phyloP scores from a whole-genome alignment of 2,113 vertebrate species.

The Sphaerodactylus townsendi region DNA sequence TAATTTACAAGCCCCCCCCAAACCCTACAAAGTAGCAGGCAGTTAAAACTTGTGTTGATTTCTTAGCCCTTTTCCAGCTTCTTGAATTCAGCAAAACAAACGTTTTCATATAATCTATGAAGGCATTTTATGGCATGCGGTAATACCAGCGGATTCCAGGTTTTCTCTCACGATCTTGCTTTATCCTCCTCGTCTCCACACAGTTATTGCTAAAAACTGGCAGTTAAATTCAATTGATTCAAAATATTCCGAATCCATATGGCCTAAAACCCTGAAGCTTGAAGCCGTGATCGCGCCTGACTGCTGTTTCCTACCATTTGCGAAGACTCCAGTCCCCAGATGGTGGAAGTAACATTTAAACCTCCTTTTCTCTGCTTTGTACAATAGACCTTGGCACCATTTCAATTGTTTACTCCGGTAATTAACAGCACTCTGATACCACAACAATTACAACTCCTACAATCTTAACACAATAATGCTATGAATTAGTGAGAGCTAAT shows the following conservation, averaged over 20 bases:
- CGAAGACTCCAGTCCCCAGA: conserved; percentile 95
- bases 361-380: conserved; percentile 89
- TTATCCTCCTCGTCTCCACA: conserved; percentile 72
- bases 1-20: background rate
- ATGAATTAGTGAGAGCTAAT: conserved; percentile 96
- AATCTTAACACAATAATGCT: conserved; percentile 87
- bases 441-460: conserved; percentile 95
- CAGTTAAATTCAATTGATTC: conserved; percentile 85
- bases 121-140: conserved; percentile 63
- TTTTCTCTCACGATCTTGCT: conserved; percentile 72
- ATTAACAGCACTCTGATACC: conserved; percentile 98
- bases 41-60: conserved; percentile 46
- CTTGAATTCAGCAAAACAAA: conserved; percentile 65
- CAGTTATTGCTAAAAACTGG: conserved; percentile 78
- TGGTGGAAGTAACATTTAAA: conserved; percentile 98
- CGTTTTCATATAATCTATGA: conserved; percentile 65
- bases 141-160: conserved; percentile 63
- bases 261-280: conserved; percentile 90
- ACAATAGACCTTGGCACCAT: conserved; percentile 98
- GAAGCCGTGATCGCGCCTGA: conserved; percentile 84
- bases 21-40: conserved; percentile 10
- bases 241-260: conserved; percentile 91
- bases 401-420: conserved; percentile 99
- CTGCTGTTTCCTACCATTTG: conserved; percentile 86
- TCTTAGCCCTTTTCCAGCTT: conserved; percentile 38